Evolutionary conservation across 1,140 invertebrate species (phyloP).

Genomic region (Bombyx mori): ASM3026992v2 NC_085112.1:4532501-4533000

Average conservation of each 20-base stretch:
- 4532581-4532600: conserved; percentile 14
- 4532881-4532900: too few species aligned
- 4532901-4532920: too few species aligned
- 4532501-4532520: background rate
- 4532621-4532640: conserved; percentile 46
- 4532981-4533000: too few species aligned
- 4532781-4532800: too few species aligned
- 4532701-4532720: conserved; percentile 17
- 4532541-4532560: conserved; percentile 5
- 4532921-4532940: too few species aligned
- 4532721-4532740: conserved; percentile 6
- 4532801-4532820: too few species aligned
- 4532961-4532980: too few species aligned
- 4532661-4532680: conserved; percentile 43
- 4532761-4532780: background rate
- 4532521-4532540: background rate
- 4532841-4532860: too few species aligned
- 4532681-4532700: background rate
- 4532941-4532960: too few species aligned
- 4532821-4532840: too few species aligned
- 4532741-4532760: conserved; percentile 9
- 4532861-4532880: too few species aligned
- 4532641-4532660: conserved; percentile 43
- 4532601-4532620: conserved; percentile 35
- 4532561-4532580: conserved; percentile 10